Percentiles rank a stretch among this genome's conserved stretches.
Conservation (phyloP, 2,113 vertebrate genomes). For the Daphoenositta chrysoptera region DNA sequence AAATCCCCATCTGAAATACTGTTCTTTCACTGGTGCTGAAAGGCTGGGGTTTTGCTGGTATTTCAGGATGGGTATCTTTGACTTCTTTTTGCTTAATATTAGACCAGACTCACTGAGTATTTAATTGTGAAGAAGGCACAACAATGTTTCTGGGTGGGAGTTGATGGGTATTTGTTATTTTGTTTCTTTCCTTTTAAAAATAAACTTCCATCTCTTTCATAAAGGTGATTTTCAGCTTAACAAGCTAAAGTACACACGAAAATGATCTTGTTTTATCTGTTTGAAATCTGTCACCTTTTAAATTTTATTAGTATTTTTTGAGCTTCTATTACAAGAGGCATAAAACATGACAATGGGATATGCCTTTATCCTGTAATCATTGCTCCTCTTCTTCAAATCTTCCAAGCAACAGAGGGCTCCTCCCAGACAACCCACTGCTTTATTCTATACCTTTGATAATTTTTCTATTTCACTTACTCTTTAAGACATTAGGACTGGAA, state of each 20-base stretch:
- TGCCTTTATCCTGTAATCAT: background rate
- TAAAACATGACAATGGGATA: rapidly evolving
- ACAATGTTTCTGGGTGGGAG: background rate
- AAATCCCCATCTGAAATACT: background rate
- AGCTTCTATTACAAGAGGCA: background rate
- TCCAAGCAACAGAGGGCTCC: background rate
- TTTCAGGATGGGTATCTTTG: background rate
- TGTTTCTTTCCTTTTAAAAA: background rate
- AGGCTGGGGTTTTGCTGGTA: background rate
- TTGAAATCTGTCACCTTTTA: background rate
- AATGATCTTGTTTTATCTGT: background rate
- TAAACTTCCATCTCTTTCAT: background rate
- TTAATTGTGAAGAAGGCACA: background rate
- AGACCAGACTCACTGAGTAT: background rate
- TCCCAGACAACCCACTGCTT: background rate
- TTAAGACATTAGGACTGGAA: background rate
- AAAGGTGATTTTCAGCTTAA: background rate
- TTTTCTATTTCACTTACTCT: background rate
- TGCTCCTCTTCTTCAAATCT: background rate
- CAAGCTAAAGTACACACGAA: background rate
- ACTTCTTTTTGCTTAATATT: background rate
- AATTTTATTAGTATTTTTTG: background rate
- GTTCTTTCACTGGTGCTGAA: background rate
- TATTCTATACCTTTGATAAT: background rate
- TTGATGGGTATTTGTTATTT: background rate